Conservation (phyloP, 2,113 vertebrate genomes). For the Numida meleagris region DNA sequence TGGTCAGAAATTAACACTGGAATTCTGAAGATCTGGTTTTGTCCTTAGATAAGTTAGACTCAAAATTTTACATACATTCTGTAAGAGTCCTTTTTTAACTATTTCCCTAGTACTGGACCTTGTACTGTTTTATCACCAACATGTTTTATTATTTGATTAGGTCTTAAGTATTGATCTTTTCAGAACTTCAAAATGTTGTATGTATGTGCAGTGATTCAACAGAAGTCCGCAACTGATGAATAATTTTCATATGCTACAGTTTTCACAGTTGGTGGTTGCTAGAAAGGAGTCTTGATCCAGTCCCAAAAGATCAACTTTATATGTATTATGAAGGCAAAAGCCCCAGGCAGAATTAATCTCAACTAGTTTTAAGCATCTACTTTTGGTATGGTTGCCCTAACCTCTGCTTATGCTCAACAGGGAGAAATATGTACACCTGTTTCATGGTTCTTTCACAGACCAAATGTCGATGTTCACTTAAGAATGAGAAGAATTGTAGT, state of each 20-base stretch:
- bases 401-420: background rate
- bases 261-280: background rate
- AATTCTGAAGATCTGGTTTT: background rate
- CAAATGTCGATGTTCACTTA: rapidly evolving
- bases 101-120: background rate
- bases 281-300: background rate
- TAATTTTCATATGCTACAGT: background rate
- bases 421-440: background rate
- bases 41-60: background rate
- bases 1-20: background rate
- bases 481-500: background rate
- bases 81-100: background rate
- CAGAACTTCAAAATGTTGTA: background rate
- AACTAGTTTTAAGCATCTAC: background rate
- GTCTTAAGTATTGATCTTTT: background rate
- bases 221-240: background rate
- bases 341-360: background rate
- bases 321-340: background rate
- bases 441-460: background rate
- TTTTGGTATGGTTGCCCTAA: background rate
- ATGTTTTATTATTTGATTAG: background rate
- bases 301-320: background rate
- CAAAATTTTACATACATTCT: background rate
- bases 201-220: background rate
- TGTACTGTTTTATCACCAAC: background rate